Evolutionary conservation across 2,797 vertebrate genomes (phyloP).

Genomic region (Spea hammondii): DNA sequence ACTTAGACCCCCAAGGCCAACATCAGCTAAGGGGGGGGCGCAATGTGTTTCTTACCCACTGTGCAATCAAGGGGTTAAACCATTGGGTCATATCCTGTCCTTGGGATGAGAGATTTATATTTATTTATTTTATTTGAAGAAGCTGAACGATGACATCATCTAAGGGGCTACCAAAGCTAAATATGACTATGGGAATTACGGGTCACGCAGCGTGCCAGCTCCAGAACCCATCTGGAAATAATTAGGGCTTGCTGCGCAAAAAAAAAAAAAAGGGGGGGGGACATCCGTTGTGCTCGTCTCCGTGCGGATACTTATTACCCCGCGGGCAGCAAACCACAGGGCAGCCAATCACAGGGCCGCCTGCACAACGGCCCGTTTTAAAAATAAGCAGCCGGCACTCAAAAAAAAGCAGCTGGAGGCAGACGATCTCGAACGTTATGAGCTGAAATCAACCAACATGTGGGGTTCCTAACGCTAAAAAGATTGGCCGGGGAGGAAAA

Average conservation of each 20-base stretch:
- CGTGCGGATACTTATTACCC: constrained; percentile 6
- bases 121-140: no score
- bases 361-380: not conserved
- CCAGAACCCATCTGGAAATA: constrained; percentile 38
- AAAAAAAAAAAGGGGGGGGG: not conserved
- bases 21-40: no score
- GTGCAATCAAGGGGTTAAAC: no score
- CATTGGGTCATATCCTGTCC: no score
- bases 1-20: no score
- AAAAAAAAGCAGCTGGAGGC: not conserved
- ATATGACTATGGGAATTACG: constrained; percentile 25
- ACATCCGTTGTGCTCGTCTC: constrained; percentile 30
- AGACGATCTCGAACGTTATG: no score
- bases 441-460: no score
- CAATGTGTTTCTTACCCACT: no score
- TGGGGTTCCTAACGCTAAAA: no score
- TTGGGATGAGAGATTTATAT: no score
- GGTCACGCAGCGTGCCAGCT: constrained; percentile 32
- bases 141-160: constrained; percentile 20
- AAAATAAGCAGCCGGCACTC: constrained; percentile 27
- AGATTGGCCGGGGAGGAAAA: no score
- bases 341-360: constrained; percentile 23
- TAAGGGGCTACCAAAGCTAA: constrained; percentile 3
- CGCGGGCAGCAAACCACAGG: constrained; percentile 11
- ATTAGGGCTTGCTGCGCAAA: not conserved